Base-by-base conservation (phyloP, 2,888 invertebrate species). In the Nomada lathburiana region DNA sequence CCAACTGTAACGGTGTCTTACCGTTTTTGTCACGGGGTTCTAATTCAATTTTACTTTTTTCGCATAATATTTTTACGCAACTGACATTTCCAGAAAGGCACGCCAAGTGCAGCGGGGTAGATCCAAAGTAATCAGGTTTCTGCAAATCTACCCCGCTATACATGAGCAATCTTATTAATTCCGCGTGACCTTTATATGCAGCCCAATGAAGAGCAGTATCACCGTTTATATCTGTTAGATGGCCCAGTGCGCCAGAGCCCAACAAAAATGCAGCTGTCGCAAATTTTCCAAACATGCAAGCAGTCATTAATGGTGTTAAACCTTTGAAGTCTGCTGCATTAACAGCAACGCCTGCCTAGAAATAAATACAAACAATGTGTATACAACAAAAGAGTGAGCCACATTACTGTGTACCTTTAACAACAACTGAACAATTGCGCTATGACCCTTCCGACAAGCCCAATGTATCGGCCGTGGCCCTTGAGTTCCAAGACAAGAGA, bases 121-220 rank as follows among this genome's bases (percentile, higher is more conserved):
- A 98, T 2, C 98, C 98, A 92, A 98, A 98, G 93, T 98, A 98
- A 93, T 98, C 98, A 1, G 97, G 97, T 94, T 98, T 98, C 90
- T 98, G 97, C 64, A 98, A 94, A 90, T 98, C 97, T 1, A 98
- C 98, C 2, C 98, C 98, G 16, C 98, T 98, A 94, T 98, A 98
- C 94, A 98, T 97, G 26, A 98, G 94, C 71, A 98, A 94, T 64
- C 97, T 96, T 92, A 98, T 98, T 78, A 98, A 94, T 91, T 98
- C 98, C 0, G 97, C 97, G 89, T 98, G 97, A 0, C 98, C 98
- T 94, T 98, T 98, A 93, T 98, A 98, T 0, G 98, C 97, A 0
- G 98, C 98, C 98, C 98, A 98, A 91, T 98, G 98, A 47, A 98
- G 94, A 0, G 98, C 98, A 0, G 98, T 98, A 91, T 98, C 98